Evolutionary conservation across 2,113 vertebrate species (phyloP).

Genomic region (Syngnathus typhle): DNA sequence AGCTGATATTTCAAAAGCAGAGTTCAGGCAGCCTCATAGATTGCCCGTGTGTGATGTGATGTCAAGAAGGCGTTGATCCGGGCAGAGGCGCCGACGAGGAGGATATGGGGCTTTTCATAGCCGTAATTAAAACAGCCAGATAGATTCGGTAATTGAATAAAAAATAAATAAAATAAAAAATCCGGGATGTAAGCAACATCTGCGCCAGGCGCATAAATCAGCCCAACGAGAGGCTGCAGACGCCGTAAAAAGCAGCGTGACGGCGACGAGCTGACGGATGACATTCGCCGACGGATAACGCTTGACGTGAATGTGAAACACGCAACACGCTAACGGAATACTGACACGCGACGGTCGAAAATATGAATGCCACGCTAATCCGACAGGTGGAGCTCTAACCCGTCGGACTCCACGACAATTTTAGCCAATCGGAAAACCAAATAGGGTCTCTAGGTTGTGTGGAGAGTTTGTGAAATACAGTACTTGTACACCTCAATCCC

Average conservation of each 20-base stretch:
- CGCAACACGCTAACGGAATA: neutral
- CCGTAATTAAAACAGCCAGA: constrained; percentile 76
- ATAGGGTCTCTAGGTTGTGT: neutral
- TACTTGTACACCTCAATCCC: constrained; percentile 45
- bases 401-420: neutral
- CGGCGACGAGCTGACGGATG: constrained; percentile 65
- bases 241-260: constrained; percentile 67
- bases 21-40: constrained; percentile 53
- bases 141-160: constrained; percentile 76
- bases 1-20: neutral
- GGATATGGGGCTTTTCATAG: constrained; percentile 70
- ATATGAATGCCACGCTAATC: neutral
- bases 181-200: constrained; percentile 74
- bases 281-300: constrained; percentile 37
- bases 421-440: neutral
- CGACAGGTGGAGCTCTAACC: neutral
- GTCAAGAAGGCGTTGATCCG: constrained; percentile 60
- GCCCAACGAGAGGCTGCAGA: constrained; percentile 68
- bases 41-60: constrained; percentile 45
- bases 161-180: constrained; percentile 47
- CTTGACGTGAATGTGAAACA: neutral
- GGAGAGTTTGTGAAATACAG: neutral
- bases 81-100: constrained; percentile 65
- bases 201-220: constrained; percentile 76
- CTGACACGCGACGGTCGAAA: neutral